Evolutionary conservation across 2,113 vertebrate species (phyloP).

Genomic region (Cryptotis parvus): DNA sequence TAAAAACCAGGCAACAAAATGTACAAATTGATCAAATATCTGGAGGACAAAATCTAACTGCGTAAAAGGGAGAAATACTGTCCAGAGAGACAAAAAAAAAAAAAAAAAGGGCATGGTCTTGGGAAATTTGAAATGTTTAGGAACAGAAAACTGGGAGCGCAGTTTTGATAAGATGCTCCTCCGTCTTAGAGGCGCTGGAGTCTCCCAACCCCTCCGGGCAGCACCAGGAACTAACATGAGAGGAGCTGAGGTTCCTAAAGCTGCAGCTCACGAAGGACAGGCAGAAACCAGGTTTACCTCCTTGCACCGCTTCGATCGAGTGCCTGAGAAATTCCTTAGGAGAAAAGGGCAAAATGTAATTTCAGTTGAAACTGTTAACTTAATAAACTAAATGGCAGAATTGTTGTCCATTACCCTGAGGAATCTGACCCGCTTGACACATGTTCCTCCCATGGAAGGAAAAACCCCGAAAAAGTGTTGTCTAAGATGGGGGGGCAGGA

Average conservation of each 20-base stretch:
- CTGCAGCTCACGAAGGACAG: background rate
- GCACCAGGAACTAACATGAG: background rate
- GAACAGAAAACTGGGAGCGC: background rate
- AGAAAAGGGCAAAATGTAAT: slow-evolving; percentile 82
- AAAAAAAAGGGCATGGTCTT: slow-evolving; percentile 47
- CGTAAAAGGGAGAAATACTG: slow-evolving; percentile 74
- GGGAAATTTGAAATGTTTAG: slow-evolving; percentile 16
- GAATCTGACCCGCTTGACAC: background rate
- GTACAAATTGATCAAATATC: slow-evolving; percentile 82
- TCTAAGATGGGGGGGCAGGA: background rate
- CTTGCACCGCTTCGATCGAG: slow-evolving; percentile 83
- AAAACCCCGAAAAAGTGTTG: background rate
- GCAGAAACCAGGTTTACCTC: background rate
- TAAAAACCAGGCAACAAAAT: slow-evolving; percentile 71
- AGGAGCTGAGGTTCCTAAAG: background rate
- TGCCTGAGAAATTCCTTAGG: slow-evolving; percentile 79
- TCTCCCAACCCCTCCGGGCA: background rate
- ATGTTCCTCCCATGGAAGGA: background rate
- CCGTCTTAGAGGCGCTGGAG: background rate
- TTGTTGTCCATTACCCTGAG: slow-evolving; percentile 18
- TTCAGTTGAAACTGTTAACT: slow-evolving; percentile 88
- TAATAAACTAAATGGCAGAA: slow-evolving; percentile 86
- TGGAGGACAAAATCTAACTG: background rate
- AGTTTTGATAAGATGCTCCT: background rate
- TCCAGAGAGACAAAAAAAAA: slow-evolving; percentile 74